A percentile compares a stretch with the other conserved stretches of the same genome.
Conservation (phyloP, 2,113 vertebrate species). For the Ictalurus punctatus region DNA sequence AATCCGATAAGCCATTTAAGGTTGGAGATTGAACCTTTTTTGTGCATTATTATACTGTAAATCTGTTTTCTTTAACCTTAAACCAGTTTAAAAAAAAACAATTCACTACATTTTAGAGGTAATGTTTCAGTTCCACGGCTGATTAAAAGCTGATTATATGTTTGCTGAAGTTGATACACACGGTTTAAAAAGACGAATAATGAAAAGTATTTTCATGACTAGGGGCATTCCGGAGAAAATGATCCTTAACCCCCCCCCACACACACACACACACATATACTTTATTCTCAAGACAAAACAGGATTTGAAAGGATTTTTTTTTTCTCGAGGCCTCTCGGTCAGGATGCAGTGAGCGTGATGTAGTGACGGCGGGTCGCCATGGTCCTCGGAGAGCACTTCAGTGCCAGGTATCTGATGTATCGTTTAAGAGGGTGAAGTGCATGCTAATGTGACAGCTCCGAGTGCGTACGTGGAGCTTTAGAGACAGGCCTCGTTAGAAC, state of each 20-base stretch:
- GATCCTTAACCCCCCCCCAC: too few species aligned
- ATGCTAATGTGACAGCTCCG: constrained; percentile 45
- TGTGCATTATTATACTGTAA: too few species aligned
- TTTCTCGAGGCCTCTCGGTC: constrained; percentile 1
- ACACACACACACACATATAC: background rate
- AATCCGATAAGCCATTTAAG: too few species aligned
- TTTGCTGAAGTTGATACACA: too few species aligned
- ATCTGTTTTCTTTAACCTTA: too few species aligned
- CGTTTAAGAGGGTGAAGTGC: constrained; percentile 34
- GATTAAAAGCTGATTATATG: too few species aligned
- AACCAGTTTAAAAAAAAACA: too few species aligned
- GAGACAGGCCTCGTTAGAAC: constrained; percentile 39
- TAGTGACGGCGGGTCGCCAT: constrained; percentile 1
- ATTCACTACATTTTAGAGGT: too few species aligned
- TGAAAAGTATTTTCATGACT: background rate
- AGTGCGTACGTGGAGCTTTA: constrained; percentile 22
- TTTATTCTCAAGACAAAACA: background rate
- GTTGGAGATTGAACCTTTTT: too few species aligned
- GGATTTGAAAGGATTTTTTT: background rate
- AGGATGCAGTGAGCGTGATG: background rate
- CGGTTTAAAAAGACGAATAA: background rate
- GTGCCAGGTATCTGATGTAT: constrained; percentile 46
- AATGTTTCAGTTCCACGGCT: too few species aligned
- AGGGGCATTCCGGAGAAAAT: background rate
- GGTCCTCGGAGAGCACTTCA: constrained; percentile 34